Conservation (phyloP, 2,888 invertebrate species). For the Cataglyphis livida region DNA sequence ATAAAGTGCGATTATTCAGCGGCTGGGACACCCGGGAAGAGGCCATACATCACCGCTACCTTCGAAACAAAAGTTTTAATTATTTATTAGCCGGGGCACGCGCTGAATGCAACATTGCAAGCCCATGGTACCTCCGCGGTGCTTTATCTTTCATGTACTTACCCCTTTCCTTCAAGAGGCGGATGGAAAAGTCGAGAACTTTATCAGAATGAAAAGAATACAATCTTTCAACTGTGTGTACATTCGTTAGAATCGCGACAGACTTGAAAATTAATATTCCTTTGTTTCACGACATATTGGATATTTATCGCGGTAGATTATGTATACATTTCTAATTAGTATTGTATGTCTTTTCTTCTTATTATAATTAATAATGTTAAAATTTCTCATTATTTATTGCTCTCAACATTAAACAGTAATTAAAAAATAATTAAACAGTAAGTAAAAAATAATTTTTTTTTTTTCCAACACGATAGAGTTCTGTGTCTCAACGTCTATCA, state of each 20-base stretch:
- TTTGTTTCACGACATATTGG: constrained; percentile 26
- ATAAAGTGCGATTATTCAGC: constrained; percentile 85
- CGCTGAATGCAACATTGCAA: constrained; percentile 79
- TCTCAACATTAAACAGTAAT: not conserved
- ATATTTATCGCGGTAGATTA: constrained; percentile 18
- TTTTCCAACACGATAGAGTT: not conserved
- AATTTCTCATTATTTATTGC: not conserved
- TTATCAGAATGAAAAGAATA: constrained; percentile 70
- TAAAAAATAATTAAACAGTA: not conserved
- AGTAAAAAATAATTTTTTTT: not conserved
- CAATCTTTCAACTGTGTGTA: constrained; percentile 81
- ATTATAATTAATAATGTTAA: not conserved
- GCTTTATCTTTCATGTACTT: constrained; percentile 67
- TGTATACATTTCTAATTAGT: not conserved
- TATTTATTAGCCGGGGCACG: constrained; percentile 84
- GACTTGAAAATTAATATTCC: constrained; percentile 43
- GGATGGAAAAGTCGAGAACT: constrained; percentile 60
- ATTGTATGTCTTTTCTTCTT: not conserved
- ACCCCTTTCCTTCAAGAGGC: constrained; percentile 62
- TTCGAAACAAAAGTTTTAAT: constrained; percentile 85
- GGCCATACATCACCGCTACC: constrained; percentile 82
- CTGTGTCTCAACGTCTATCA: not conserved
- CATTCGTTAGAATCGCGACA: constrained; percentile 58
- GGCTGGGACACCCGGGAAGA: constrained; percentile 79
- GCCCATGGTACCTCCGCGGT: constrained; percentile 52